Base-by-base conservation (phyloP, 2,113 vertebrate species). In the Chunga burmeisteri region DNA sequence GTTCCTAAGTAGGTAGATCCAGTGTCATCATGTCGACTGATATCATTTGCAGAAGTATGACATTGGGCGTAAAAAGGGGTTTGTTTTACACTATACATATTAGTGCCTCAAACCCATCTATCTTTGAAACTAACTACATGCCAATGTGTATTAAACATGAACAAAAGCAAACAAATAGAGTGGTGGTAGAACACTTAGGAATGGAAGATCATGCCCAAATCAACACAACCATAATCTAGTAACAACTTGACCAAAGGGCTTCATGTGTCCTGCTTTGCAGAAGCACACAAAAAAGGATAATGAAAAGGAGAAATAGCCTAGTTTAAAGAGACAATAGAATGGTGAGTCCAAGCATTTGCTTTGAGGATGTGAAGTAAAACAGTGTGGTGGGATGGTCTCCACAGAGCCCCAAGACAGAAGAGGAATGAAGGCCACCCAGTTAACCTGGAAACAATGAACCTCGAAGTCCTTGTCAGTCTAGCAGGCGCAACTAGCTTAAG, bases 381-480 rank as follows among this genome's bases (percentile, higher is more conserved):
- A 89, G 91, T 56, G 56, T 88, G 91, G 79, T 94, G 90, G 84
- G 74, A 88, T 75, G 50, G 96, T 66, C 74, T 90, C 81, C 81
- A 73, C 81, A 88, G 55, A 92, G 89, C 74, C 87, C 40, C 90
- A 83, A 77, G 93, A 73, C 81, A 93, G 66, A 94, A 88, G n/a
- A 91, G 47, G 55, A 95, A 94, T 79, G 87, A 93, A 92, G 87
- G 85, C 93, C 96, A 97, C 94, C 94, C 94, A 96, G 87, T 96
- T 94, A 97, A 97, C 94, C 96, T 97, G 90, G 73, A 93, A 97
- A 94, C 70, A 96, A 96, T 93, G 90, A 90, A 92, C 71, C 58
- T 94, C 93, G 91, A 89, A 93, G 74, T 90, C 42, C 87, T 93
- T 96, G 92, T 86, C 87, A 7, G 70, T 87, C 85, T 77, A 89